A percentile compares a stretch with the other conserved stretches of the same genome.
These are phyloP conservation scores for Atta cephalotes DNA, from an alignment of 1,140 invertebrate genomes.

Conservation along the genomic window DNA sequence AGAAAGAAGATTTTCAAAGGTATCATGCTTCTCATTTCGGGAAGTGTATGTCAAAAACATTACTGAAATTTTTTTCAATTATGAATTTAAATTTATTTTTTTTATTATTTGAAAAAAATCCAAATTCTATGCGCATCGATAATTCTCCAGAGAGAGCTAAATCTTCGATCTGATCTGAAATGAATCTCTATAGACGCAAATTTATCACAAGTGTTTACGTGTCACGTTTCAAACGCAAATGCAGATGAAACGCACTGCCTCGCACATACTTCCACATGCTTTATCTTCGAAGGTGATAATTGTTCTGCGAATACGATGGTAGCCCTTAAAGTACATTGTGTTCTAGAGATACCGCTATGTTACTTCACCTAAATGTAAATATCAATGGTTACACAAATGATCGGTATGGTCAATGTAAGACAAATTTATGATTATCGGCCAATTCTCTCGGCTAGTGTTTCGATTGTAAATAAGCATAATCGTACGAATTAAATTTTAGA, in stretches of 20 bases:
- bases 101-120: background rate
- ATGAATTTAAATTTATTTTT: background rate
- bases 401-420: slow-evolving; percentile 22
- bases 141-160: background rate
- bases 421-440: slow-evolving; percentile 42
- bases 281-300: slow-evolving; percentile 14
- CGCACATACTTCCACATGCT: slow-evolving; percentile 17
- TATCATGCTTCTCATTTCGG: background rate
- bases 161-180: background rate
- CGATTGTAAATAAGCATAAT: slow-evolving; percentile 70
- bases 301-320: background rate
- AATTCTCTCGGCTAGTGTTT: slow-evolving; percentile 53
- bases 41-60: background rate
- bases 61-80: background rate
- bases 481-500: slow-evolving; percentile 71
- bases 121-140: slow-evolving; percentile 9
- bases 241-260: slow-evolving; percentile 24
- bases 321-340: background rate
- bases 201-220: background rate
- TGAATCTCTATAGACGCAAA: background rate
- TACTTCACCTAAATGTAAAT: slow-evolving; percentile 36
- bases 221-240: slow-evolving; percentile 15
- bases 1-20: background rate
- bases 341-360: background rate
- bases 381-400: slow-evolving; percentile 59